Base-by-base conservation (phyloP, 2,888 invertebrate species). In the Caenorhabditis sp. region DNA sequence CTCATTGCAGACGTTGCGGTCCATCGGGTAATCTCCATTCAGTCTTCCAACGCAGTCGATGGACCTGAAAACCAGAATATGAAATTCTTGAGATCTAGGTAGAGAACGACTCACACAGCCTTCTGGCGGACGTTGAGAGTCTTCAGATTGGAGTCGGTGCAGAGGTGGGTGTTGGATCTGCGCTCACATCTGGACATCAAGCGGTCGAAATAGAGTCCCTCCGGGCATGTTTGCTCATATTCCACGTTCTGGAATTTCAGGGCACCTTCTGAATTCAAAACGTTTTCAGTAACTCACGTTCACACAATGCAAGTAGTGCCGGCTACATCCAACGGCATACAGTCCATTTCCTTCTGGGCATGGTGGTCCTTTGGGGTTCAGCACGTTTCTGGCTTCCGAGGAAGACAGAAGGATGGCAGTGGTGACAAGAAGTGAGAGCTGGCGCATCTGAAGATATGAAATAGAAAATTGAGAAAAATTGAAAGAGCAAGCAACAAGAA, bases 261-360 rank as follows among this genome's bases (percentile, higher is more conserved):
- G 22, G 19, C 12, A 1, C 12, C 7, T 35, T 35, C 8, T 38
- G 2, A 38, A n/a, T 22, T 10, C 19, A 0, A 16, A 28, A n/a
- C 35, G 1, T 16, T 31, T 0, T 14, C 35, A 44, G 4, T 6
- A 61, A 54, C 79, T 73, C 19, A 84, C 84, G 35, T 80, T 66
- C 0, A 76, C 72, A 58, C 84, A 84, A 12, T 76, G 66, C 0
- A 84, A 26, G 24, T 72, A 84, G 28, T 59, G 49, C 0, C n/a
- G 16, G 16, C 59, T 84, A 47, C 84, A 84, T 0, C 80, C 84
- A 8, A 80, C 59, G 0, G 75, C 75, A 28, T 84, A 84, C 14
- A 80, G 24, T 8, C 84, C 80, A n/a, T 84, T 72, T 7, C 84
- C 84, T 10, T 76, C 51, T 5, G 79, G 69, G 41, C 83, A 83